Percentiles rank a stretch among this genome's conserved stretches.
Conservation (phyloP, 2,113 vertebrate species). For the Heliornis fulica region DNA sequence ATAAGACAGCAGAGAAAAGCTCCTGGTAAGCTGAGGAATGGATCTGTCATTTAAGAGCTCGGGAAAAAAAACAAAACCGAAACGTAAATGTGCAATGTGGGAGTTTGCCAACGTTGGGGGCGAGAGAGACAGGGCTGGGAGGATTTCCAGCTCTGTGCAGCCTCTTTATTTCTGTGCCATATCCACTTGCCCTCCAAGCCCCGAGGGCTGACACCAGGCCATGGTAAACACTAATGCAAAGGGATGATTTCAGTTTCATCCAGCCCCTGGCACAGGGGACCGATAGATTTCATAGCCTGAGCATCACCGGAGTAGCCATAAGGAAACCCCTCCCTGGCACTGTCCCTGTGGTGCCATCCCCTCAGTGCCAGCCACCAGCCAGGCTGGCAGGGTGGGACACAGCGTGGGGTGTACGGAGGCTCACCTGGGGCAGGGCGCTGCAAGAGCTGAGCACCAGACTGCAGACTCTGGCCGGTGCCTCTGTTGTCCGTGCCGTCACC, state of each 20-base stretch:
- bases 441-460: conserved; percentile 39
- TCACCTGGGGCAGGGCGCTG: conserved; percentile 60
- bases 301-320: not conserved
- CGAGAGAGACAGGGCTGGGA: not conserved
- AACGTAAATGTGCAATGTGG: not conserved
- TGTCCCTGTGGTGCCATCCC: accelerated
- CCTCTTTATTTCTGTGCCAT: not conserved
- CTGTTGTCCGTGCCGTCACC: not conserved
- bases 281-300: not conserved
- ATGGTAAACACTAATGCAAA: accelerated
- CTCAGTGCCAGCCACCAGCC: not conserved
- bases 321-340: accelerated
- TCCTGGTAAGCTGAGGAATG: not conserved
- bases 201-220: not conserved
- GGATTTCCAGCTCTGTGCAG: conserved; percentile 9
- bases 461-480: conserved; percentile 4
- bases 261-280: not conserved
- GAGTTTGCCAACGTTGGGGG: not conserved
- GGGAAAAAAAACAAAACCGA: not conserved
- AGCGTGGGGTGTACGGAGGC: not conserved
- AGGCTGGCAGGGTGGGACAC: not conserved
- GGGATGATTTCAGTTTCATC: accelerated
- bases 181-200: not conserved
- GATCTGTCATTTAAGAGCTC: conserved; percentile 48
- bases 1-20: conserved; percentile 21